These are phyloP conservation scores for Cryptocephalus moraei DNA, from an alignment of 2,888 invertebrate species.

Conservation along the genomic window DNA sequence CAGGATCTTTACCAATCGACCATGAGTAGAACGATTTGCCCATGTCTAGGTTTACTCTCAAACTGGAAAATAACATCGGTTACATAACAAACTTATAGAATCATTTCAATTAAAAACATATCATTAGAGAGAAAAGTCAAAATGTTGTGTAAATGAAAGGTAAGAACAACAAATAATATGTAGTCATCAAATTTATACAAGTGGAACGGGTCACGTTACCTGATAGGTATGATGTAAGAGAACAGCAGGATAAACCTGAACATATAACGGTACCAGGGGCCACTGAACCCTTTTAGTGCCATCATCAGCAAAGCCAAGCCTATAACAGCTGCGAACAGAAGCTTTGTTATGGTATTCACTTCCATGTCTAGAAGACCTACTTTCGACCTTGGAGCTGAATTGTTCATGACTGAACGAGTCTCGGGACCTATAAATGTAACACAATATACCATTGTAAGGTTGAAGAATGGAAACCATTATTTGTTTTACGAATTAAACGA, in stretches of 20 bases:
- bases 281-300: constrained; percentile 89
- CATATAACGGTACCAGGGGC: constrained; percentile 94
- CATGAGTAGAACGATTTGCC: constrained; percentile 97
- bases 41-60: constrained; percentile 97
- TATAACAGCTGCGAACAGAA: constrained; percentile 84
- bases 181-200: constrained; percentile 1
- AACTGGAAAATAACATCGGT: constrained; percentile 49
- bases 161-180: background rate
- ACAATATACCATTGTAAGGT: too few relatives aligned
- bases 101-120: too few relatives aligned
- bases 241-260: constrained; percentile 94
- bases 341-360: constrained; percentile 94
- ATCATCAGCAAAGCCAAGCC: constrained; percentile 90
- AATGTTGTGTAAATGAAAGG: background rate
- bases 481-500: too few relatives aligned
- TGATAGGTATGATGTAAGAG: constrained; percentile 98
- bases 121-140: background rate
- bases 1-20: constrained; percentile 88
- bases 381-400: constrained; percentile 91
- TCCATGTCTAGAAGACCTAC: constrained; percentile 91
- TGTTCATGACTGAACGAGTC: constrained; percentile 98
- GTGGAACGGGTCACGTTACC: constrained; percentile 40
- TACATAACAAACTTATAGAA: too few relatives aligned
- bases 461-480: too few relatives aligned
- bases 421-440: constrained; percentile 58